A percentile compares a stretch with the other conserved stretches of the same genome.
phyloP scores from a whole-genome alignment of 92 coral and sea anemone genomes.

The Zoanthus gigantus region DNA sequence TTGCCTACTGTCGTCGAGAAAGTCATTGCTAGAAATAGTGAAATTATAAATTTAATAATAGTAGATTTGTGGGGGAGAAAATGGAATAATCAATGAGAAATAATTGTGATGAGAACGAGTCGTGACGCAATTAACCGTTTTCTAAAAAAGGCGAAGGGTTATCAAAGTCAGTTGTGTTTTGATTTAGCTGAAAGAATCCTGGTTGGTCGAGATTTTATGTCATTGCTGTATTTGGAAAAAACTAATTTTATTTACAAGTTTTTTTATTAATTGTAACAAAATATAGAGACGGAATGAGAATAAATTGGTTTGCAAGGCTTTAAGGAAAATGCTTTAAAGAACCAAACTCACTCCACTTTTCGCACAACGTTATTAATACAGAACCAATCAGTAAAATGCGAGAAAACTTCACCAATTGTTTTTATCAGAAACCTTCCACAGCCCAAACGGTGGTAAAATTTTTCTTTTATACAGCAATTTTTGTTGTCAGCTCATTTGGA shows the following conservation, averaged over 20 bases:
- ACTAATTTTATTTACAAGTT: neutral
- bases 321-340: neutral
- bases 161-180: neutral
- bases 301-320: neutral
- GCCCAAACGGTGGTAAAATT: constrained; percentile 64
- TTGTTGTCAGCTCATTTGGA: constrained; percentile 70
- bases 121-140: too few species aligned
- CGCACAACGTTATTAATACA: neutral
- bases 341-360: neutral
- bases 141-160: neutral
- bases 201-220: constrained; percentile 18
- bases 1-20: neutral
- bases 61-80: neutral
- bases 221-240: neutral
- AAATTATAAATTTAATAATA: neutral
- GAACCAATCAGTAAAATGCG: neutral
- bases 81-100: neutral
- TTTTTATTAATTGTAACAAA: neutral
- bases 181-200: neutral
- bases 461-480: constrained; percentile 66
- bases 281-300: neutral
- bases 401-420: neutral
- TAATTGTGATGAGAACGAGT: neutral
- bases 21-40: neutral
- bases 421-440: constrained; percentile 20